These are phyloP conservation scores for Drosophila cardini DNA, from an alignment of 1,140 invertebrate species.

Conservation along the genomic window DNA sequence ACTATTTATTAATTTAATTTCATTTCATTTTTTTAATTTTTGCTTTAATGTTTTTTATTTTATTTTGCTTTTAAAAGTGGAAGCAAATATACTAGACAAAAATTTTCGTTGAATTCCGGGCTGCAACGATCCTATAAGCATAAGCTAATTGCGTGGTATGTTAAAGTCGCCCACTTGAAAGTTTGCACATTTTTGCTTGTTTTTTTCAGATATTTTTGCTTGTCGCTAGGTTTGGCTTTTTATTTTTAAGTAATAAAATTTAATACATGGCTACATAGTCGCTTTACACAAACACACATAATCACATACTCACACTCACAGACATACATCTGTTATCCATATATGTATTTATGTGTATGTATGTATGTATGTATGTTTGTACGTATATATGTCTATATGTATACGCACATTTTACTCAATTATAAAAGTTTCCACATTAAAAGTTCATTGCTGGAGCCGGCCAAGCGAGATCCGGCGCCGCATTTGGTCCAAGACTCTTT, in stretches of 20 bases:
- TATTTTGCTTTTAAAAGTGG: too few species aligned
- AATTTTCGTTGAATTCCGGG: too few species aligned
- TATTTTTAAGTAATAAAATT: constrained; percentile 77
- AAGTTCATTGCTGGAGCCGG: constrained; percentile 77
- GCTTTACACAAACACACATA: constrained; percentile 16
- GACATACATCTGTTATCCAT: constrained; percentile 24
- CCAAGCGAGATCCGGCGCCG: constrained; percentile 48
- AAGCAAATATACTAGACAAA: too few species aligned
- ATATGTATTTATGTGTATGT: constrained; percentile 9
- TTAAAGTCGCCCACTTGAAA: constrained; percentile 15
- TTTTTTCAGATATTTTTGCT: constrained; percentile 37
- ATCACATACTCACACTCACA: constrained; percentile 21
- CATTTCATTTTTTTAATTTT: constrained; percentile 7
- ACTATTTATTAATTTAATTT: too few species aligned
- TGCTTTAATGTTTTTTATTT: neutral
- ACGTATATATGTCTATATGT: constrained; percentile 42
- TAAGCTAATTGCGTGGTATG: constrained; percentile 16
- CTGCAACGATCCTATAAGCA: too few species aligned
- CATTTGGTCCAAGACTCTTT: constrained; percentile 10
- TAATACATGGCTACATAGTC: constrained; percentile 67
- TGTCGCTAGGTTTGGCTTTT: constrained; percentile 50
- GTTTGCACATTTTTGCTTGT: constrained; percentile 18
- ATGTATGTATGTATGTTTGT: too few species aligned
- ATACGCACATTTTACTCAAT: constrained; percentile 81
- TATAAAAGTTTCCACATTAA: constrained; percentile 85